Base-by-base conservation (phyloP, 2,888 invertebrate genomes). In the Elmis aenea region DNA sequence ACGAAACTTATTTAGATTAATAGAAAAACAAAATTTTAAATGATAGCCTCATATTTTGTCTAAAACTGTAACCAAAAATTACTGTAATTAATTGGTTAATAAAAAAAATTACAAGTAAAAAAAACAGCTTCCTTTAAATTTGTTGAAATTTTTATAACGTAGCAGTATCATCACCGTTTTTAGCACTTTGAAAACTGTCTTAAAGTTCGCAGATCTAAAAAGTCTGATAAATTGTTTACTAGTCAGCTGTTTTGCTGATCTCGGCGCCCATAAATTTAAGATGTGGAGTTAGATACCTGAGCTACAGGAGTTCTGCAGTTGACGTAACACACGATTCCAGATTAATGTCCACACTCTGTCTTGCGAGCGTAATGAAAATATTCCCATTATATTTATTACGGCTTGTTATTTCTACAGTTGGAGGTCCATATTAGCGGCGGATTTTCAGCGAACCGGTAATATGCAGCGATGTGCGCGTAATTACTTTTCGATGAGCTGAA, bases 161-260 rank as follows among this genome's bases (percentile, higher is more conserved):
- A n/a, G n/a, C n/a, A n/a, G n/a, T n/a, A n/a, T n/a, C n/a, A n/a
- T n/a, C n/a, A n/a, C n/a, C n/a, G n/a, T n/a, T n/a, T n/a, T n/a
- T n/a, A n/a, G n/a, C n/a, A n/a, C n/a, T n/a, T n/a, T n/a, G n/a
- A n/a, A n/a, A n/a, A n/a, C n/a, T n/a, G n/a, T n/a, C n/a, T n/a
- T n/a, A n/a, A n/a, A n/a, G n/a, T n/a, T n/a, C n/a, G n/a, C n/a
- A n/a, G n/a, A n/a, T n/a, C 33, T 34, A 38, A 33, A 46, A 34
- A 38, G 33, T 27, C 26, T 42, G 42, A 42, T 45, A 45, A 40
- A 48, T 45, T 48, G 45, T 48, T 48, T 48, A 48, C 47, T 38
- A 33, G 44, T 38, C 20, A 35, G 45, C 45, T 45, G 39, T 45
- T 47, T 30, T 38, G 45, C 47, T 45, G 45, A 48, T 42, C 42